Base-by-base conservation (phyloP, 2,113 vertebrate genomes). In the Sinocyclocheilus anshuiensis region DNA sequence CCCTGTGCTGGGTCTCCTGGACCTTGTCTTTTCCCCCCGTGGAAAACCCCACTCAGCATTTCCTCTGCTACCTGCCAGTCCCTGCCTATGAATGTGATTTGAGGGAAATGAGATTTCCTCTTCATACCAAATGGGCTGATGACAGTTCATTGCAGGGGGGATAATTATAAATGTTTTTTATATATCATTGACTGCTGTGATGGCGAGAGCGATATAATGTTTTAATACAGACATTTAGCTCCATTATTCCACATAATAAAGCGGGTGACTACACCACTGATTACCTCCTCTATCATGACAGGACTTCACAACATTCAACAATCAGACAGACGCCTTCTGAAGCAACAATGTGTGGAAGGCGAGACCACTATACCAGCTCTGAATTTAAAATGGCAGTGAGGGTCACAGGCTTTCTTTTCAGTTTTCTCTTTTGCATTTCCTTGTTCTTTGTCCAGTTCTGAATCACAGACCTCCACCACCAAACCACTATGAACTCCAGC, bases 1-100 rank as follows among this genome's bases (percentile, higher is more conserved):
- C 86, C 88, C 84, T 91, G 92, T 92, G 93, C 93, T 90, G 91
- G 92, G 91, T 91, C 91, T 91, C 74, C 86, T 93, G 94, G 94
- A 94, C 94, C 93, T 91, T 90, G 89, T 93, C 89, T 85, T 79
- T 81, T 80, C 45, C 75, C 76, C 48, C 88, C 88, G 71, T 86
- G 86, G 76, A 86, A 86, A 83, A 86, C 82, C 81, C 88, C 87
- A 86, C 85, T 87, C 87, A 80, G 85, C 61, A 61, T 48, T 87
- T 88, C 87, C 91, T 93, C 92, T 94, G 93, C 69, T 84, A 94
- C 92, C 87, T 88, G 92, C 91, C 92, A 93, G 94, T 96, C 95
- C 94, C 95, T 94, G 94, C 91, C 95, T 95, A 96, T 96, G 95
- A 95, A 96, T 96, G 94, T 96, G 94, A 95, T 95, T 95, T 95